Conservation (phyloP, 2,888 invertebrate species). For the Eupithecia centaureata region DNA sequence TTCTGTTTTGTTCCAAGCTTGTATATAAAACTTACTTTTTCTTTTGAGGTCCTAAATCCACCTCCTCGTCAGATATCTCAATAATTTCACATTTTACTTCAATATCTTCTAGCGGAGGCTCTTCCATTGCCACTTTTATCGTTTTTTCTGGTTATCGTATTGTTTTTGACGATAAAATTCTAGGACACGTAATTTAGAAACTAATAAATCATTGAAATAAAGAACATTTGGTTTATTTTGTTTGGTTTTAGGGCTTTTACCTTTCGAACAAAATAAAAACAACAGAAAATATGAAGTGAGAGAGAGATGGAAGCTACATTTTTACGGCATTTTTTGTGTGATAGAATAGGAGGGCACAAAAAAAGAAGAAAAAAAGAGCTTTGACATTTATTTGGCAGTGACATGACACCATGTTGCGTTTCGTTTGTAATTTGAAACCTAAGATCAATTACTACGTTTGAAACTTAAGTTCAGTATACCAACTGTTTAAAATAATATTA, state of each 20-base stretch:
- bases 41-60: slow-evolving; percentile 24
- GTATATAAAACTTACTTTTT: slow-evolving; percentile 8
- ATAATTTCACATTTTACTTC: slow-evolving; percentile 32
- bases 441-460: too few relatives aligned
- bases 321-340: neutral
- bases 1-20: neutral
- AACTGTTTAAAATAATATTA: neutral
- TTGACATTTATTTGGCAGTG: slow-evolving; percentile 3
- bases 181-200: neutral
- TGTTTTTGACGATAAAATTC: neutral
- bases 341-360: slow-evolving; percentile 1
- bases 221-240: neutral
- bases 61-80: slow-evolving; percentile 26
- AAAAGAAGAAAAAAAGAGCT: neutral
- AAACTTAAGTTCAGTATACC: too few relatives aligned
- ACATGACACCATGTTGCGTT: neutral
- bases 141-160: neutral
- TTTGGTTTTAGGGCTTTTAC: neutral
- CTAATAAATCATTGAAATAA: neutral
- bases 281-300: slow-evolving; percentile 5
- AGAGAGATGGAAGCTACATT: slow-evolving; percentile 14
- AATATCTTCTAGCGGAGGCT: neutral
- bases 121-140: neutral
- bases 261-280: neutral
- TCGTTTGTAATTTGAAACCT: neutral